phyloP scores from a whole-genome alignment of 1,140 invertebrate genomes.

The Tetraneura akinire region DNA sequence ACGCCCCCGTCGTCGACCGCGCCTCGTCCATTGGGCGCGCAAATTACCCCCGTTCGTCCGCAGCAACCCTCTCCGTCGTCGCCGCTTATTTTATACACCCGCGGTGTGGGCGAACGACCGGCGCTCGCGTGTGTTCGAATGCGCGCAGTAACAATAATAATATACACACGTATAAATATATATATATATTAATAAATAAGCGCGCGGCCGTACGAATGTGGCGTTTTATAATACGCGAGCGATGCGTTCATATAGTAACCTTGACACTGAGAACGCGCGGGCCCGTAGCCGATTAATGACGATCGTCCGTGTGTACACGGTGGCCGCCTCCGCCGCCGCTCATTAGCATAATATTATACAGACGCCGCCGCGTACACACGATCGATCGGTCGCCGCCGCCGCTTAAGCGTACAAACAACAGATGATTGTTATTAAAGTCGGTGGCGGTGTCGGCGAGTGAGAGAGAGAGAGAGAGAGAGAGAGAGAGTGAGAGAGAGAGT shows the following conservation, averaged over 20 bases:
- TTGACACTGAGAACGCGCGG: slow-evolving; percentile 43
- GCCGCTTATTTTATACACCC: too few relatives aligned
- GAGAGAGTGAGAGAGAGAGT: too few relatives aligned
- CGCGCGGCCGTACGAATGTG: background rate
- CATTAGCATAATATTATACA: slow-evolving; percentile 15
- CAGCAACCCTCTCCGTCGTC: too few relatives aligned
- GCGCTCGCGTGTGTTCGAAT: background rate
- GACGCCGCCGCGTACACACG: background rate
- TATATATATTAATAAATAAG: background rate
- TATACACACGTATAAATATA: background rate
- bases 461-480: too few relatives aligned
- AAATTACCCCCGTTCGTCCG: slow-evolving; percentile 40
- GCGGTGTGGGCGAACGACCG: background rate
- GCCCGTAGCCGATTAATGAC: slow-evolving; percentile 34
- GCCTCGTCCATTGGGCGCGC: slow-evolving; percentile 42
- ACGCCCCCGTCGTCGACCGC: slow-evolving; percentile 41
- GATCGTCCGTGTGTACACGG: too few relatives aligned
- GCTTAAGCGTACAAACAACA: slow-evolving; percentile 21
- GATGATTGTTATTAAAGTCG: slow-evolving; percentile 24
- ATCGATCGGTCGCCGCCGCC: slow-evolving; percentile 35
- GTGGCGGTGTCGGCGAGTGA: too few relatives aligned
- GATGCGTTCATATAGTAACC: slow-evolving; percentile 31
- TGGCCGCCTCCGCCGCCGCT: background rate
- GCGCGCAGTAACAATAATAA: slow-evolving; percentile 3
- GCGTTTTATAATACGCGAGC: background rate